Conservation (phyloP, 1,140 invertebrate species). For the Ctenoplectra terminalis region DNA sequence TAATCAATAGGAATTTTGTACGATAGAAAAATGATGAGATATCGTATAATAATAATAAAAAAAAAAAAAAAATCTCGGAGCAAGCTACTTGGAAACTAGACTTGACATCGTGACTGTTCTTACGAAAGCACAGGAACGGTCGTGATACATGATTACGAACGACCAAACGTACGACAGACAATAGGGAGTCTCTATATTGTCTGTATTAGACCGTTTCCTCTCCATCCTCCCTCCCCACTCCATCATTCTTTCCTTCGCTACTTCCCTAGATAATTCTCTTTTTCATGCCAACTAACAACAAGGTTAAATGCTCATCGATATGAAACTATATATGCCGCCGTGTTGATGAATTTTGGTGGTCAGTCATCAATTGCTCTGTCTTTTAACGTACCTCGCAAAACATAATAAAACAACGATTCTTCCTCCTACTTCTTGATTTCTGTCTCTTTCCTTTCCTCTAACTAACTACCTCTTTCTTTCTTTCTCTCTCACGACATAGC, state of each 20-base stretch:
- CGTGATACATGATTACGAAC: constrained; percentile 55
- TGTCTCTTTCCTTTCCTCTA: constrained; percentile 53
- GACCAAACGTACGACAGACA: constrained; percentile 33
- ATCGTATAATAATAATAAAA: not conserved
- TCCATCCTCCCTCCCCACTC: constrained; percentile 18
- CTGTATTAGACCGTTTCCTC: constrained; percentile 41
- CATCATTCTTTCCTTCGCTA: not conserved
- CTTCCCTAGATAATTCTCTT: constrained; percentile 54
- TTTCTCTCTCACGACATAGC: constrained; percentile 66
- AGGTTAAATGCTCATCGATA: constrained; percentile 49
- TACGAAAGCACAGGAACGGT: constrained; percentile 44
- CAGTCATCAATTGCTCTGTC: constrained; percentile 25
- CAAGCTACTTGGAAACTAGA: constrained; percentile 46
- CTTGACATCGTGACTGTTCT: constrained; percentile 53
- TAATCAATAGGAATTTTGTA: not conserved
- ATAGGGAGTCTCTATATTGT: constrained; percentile 54
- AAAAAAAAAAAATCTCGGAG: not conserved
- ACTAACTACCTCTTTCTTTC: constrained; percentile 42
- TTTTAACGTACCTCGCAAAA: constrained; percentile 57
- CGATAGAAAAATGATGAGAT: not conserved
- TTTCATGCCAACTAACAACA: constrained; percentile 24
- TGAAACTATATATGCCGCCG: constrained; percentile 33
- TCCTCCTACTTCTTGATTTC: constrained; percentile 47
- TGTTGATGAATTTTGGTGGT: constrained; percentile 55
- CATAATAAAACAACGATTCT: constrained; percentile 55